Percentiles rank a stretch among this genome's conserved stretches.
phyloP scores from a whole-genome alignment of 1,140 invertebrate genomes.

The Batillaria attramentaria region DNA sequence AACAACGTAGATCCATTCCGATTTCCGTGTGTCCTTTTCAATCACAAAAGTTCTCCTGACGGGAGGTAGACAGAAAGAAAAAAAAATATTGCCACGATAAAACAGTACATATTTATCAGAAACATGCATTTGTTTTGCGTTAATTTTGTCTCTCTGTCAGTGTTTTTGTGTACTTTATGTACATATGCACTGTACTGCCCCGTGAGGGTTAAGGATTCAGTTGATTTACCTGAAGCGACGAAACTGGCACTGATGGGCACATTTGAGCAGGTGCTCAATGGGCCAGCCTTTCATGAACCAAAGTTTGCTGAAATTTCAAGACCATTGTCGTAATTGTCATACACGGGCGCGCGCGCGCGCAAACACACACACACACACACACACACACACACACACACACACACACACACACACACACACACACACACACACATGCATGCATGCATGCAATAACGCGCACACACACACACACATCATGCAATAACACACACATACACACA shows the following conservation, averaged over 20 bases:
- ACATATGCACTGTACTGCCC: neutral
- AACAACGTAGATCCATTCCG: slow-evolving; percentile 16
- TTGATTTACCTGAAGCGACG: neutral
- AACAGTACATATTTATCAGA: neutral
- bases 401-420: neutral
- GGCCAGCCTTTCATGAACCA: slow-evolving; percentile 16
- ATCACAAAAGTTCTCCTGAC: slow-evolving; percentile 8
- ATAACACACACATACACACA: neutral
- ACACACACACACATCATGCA: neutral
- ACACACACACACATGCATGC: neutral
- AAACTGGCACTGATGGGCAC: neutral
- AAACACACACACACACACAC: neutral
- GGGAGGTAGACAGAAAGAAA: neutral
- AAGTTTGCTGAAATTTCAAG: slow-evolving; percentile 2
- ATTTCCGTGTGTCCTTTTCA: neutral
- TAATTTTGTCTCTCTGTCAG: neutral
- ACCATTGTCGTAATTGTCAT: neutral
- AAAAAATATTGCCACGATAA: neutral
- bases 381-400: slow-evolving; percentile 3
- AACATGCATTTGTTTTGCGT: neutral
- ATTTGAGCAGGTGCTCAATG: neutral
- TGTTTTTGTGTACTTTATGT: neutral
- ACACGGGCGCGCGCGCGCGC: neutral
- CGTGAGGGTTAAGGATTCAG: neutral
- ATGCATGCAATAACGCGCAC: neutral